Conservation (phyloP, 2,797 vertebrate species). For the Sebastes taczanowskii region DNA sequence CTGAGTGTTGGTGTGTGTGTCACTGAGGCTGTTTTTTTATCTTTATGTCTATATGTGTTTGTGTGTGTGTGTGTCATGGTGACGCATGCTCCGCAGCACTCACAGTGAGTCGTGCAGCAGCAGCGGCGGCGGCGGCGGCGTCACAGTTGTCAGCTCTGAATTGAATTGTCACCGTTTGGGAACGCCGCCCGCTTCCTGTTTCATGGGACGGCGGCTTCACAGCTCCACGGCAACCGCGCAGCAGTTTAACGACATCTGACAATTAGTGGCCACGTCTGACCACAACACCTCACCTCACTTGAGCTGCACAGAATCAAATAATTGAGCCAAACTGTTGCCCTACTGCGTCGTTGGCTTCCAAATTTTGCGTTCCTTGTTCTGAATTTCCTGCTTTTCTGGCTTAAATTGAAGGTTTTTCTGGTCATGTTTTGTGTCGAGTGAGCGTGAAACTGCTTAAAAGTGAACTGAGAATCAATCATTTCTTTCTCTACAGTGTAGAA, state of each 20-base stretch:
- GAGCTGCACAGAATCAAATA: slow-evolving; percentile 25
- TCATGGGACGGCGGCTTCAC: slow-evolving; percentile 34
- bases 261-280: slow-evolving; percentile 54
- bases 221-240: slow-evolving; percentile 25
- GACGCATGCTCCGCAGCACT: slow-evolving; percentile 19
- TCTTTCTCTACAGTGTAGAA: not conserved
- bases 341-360: slow-evolving; percentile 3
- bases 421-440: not conserved
- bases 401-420: slow-evolving; percentile 22
- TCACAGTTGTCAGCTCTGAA: slow-evolving; percentile 41
- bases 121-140: not conserved
- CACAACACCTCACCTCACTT: slow-evolving; percentile 45
- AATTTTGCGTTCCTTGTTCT: not conserved
- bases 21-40: slow-evolving; percentile 1
- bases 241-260: slow-evolving; percentile 29
- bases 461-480: slow-evolving; percentile 6
- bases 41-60: not conserved
- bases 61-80: not conserved
- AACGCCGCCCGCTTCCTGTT: slow-evolving; percentile 43
- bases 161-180: slow-evolving; percentile 51
- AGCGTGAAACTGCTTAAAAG: not conserved
- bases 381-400: slow-evolving; percentile 9
- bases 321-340: slow-evolving; percentile 22
- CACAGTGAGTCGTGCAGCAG: not conserved
- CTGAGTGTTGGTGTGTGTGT: slow-evolving; percentile 36